Evolutionary conservation across 2,113 vertebrate species (phyloP).

Genomic region (Istiophorus platypterus): DNA sequence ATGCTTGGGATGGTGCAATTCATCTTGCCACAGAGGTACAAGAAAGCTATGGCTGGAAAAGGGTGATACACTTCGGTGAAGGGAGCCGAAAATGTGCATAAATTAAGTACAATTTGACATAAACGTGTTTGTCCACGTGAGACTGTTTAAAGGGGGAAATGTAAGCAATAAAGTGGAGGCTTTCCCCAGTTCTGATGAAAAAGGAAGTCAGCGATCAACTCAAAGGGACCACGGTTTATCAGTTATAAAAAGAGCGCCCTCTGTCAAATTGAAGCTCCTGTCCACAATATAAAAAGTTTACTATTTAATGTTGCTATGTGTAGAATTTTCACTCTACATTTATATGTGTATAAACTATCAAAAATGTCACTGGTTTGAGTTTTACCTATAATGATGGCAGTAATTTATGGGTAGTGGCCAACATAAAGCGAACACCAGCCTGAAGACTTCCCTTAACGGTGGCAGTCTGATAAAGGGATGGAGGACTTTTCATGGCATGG

Average conservation of each 20-base stretch:
- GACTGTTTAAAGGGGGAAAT: conserved; percentile 35
- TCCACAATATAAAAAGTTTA: conserved; percentile 70
- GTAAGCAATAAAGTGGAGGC: conserved; percentile 52
- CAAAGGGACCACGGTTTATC: conserved; percentile 23
- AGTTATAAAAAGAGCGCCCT: conserved; percentile 60
- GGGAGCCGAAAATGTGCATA: conserved; percentile 30
- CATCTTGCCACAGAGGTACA: conserved; percentile 35
- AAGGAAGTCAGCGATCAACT: conserved; percentile 32
- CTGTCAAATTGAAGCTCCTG: conserved; percentile 59
- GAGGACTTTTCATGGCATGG: conserved; percentile 46
- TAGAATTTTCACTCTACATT: conserved; percentile 63
- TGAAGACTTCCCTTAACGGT: conserved; percentile 32
- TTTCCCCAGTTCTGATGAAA: conserved; percentile 28
- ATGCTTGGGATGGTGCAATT: conserved; percentile 53
- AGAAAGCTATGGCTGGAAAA: conserved; percentile 33
- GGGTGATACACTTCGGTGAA: conserved; percentile 25
- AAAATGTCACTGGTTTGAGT: conserved; percentile 51
- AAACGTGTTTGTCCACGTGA: conserved; percentile 21
- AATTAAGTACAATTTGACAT: conserved; percentile 30
- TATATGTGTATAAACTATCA: conserved; percentile 56
- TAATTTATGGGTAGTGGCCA: conserved; percentile 28
- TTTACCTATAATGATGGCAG: conserved; percentile 31
- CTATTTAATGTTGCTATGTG: conserved; percentile 63
- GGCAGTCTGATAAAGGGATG: conserved; percentile 23
- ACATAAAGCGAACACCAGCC: conserved; percentile 40